These are phyloP conservation scores for Ophion ventricosus DNA, from an alignment of 2,888 invertebrate species.

Conservation along the genomic window DNA sequence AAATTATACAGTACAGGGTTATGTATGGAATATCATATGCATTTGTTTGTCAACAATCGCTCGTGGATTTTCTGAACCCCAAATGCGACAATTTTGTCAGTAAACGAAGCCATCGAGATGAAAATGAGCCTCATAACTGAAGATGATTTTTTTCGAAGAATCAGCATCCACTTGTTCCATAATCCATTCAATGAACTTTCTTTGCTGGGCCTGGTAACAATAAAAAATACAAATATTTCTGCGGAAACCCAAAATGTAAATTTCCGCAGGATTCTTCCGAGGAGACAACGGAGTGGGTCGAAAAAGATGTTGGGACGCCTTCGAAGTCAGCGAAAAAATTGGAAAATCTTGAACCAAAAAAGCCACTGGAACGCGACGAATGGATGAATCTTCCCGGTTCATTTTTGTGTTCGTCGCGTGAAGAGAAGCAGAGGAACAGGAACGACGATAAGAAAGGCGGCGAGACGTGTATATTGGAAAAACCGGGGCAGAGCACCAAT, in stretches of 20 bases:
- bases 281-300: conserved; percentile 87
- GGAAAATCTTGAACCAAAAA: conserved; percentile 59
- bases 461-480: conserved; percentile 86
- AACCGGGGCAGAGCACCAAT: conserved; percentile 88
- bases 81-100: too few species aligned
- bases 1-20: too few species aligned
- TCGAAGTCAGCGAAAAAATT: background rate
- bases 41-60: too few species aligned
- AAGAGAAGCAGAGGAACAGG: conserved; percentile 81
- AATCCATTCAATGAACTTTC: too few species aligned
- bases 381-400: conserved; percentile 91
- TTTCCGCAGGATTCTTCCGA: conserved; percentile 68
- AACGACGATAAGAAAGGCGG: conserved; percentile 84
- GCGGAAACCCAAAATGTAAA: background rate
- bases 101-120: too few species aligned
- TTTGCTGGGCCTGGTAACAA: too few species aligned
- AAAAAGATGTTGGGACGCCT: conserved; percentile 81
- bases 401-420: conserved; percentile 82
- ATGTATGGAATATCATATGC: too few species aligned
- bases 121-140: too few species aligned
- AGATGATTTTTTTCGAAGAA: too few species aligned
- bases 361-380: conserved; percentile 85
- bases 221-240: background rate
- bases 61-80: too few species aligned
- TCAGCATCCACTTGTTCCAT: too few species aligned